A percentile compares a stretch with the other conserved stretches of the same genome.
These are phyloP conservation scores for Belgica antarctica DNA, from an alignment of 2,888 invertebrate genomes.

Conservation along the genomic window DNA sequence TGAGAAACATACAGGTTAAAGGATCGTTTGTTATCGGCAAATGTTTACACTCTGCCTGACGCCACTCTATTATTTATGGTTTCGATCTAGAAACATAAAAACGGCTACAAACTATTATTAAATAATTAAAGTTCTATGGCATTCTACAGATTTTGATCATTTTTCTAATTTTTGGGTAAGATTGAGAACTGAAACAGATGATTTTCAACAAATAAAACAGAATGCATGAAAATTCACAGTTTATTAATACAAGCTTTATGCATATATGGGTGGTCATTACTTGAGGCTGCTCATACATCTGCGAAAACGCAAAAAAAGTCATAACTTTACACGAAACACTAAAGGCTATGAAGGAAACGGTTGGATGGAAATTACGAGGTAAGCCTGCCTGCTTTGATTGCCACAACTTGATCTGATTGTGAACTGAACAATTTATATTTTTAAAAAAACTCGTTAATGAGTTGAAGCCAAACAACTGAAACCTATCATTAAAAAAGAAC, in stretches of 20 bases:
- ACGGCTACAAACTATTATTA: background rate
- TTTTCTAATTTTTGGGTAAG: no score
- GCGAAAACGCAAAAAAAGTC: no score
- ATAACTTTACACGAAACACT: no score
- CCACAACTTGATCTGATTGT: slow-evolving; percentile 2
- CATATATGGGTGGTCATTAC: background rate
- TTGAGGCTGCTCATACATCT: slow-evolving; percentile 6
- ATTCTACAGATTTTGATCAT: no score
- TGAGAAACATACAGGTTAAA: slow-evolving; percentile 15
- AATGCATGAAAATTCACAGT: no score
- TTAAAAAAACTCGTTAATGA: background rate
- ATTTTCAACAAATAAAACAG: no score
- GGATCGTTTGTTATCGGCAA: slow-evolving; percentile 11
- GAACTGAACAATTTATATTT: background rate
- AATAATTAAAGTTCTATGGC: background rate
- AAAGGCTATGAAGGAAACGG: no score
- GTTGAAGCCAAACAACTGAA: slow-evolving; percentile 11
- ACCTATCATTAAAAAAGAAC: background rate
- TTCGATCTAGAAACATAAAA: background rate
- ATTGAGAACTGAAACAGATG: no score
- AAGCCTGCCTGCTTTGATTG: background rate
- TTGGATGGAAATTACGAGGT: background rate
- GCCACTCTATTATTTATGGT: slow-evolving; percentile 1
- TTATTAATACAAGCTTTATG: background rate
- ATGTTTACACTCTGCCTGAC: slow-evolving; percentile 6